phyloP scores from a whole-genome alignment of 2,888 invertebrate genomes.

The Epirrita christyi region DNA sequence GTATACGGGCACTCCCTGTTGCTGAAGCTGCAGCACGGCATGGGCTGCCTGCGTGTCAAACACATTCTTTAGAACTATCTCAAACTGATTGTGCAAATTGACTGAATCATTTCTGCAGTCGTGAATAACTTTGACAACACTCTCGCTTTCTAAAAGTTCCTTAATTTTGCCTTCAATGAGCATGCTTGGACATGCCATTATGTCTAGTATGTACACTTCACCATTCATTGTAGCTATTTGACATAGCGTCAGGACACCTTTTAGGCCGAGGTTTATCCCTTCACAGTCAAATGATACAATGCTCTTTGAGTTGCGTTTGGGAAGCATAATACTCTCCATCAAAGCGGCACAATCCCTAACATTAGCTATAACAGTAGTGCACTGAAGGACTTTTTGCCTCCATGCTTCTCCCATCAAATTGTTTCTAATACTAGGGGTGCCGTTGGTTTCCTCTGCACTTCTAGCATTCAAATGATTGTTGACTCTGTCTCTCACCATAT shows the following conservation, averaged over 20 bases:
- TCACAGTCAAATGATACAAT: slow-evolving; percentile 96
- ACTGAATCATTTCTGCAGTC: slow-evolving; percentile 96
- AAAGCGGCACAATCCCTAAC: slow-evolving; percentile 91
- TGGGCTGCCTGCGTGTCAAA: slow-evolving; percentile 98
- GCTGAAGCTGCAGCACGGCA: slow-evolving; percentile 95
- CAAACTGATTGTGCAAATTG: slow-evolving; percentile 94
- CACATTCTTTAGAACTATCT: slow-evolving; percentile 92
- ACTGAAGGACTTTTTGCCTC: slow-evolving; percentile 92
- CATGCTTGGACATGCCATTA: slow-evolving; percentile 93
- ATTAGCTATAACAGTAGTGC: slow-evolving; percentile 92
- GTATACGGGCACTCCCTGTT: slow-evolving; percentile 95
- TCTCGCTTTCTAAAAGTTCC: slow-evolving; percentile 91
- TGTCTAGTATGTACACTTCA: slow-evolving; percentile 94
- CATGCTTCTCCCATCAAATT: slow-evolving; percentile 88
- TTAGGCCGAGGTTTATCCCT: slow-evolving; percentile 95
- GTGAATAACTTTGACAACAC: slow-evolving; percentile 95
- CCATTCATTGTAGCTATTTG: slow-evolving; percentile 93
- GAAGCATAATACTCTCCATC: slow-evolving; percentile 89
- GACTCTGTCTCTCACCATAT: slow-evolving; percentile 85
- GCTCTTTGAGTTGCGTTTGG: slow-evolving; percentile 81
- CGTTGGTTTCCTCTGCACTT: slow-evolving; percentile 72
- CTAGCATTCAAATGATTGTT: slow-evolving; percentile 78
- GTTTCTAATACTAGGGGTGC: slow-evolving; percentile 70
- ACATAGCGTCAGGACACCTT: slow-evolving; percentile 94
- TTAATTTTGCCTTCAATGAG: slow-evolving; percentile 91